phyloP scores from a whole-genome alignment of 30 jellyfish, hydroid and myxozoan genomes.

The Turritopsis dohrnii region DNA sequence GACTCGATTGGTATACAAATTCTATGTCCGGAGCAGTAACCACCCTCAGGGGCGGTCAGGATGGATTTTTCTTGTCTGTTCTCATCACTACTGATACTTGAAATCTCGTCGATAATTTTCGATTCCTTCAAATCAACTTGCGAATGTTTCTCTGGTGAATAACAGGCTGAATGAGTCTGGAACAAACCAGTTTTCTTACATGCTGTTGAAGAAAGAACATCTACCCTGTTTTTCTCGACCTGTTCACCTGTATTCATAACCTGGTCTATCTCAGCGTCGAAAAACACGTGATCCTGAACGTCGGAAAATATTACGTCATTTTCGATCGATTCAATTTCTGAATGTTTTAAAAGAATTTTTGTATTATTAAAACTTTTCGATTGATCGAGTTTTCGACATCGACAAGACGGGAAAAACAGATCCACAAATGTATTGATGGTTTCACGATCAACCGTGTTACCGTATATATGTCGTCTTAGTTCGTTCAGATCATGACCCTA shows the following conservation, averaged over 20 bases:
- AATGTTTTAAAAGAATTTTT: neutral
- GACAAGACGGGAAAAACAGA: conserved; percentile 49
- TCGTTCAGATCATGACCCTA: conserved; percentile 76
- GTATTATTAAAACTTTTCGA: neutral
- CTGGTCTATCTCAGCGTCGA: neutral
- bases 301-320: conserved; percentile 6
- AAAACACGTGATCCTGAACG: neutral
- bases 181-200: neutral
- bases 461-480: conserved; percentile 65
- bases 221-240: neutral
- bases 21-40: conserved; percentile 70
- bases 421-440: conserved; percentile 57
- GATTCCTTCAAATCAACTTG: neutral
- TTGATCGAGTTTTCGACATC: conserved; percentile 34
- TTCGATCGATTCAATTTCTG: neutral
- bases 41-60: neutral
- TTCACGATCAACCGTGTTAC: conserved; percentile 61
- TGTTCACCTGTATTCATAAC: neutral
- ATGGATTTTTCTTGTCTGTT: neutral
- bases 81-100: neutral
- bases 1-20: conserved; percentile 49
- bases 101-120: neutral
- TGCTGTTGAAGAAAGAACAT: neutral
- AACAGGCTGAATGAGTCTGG: neutral
- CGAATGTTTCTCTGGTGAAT: neutral